Evolutionary conservation across 2,888 invertebrate genomes (phyloP).

Genomic region (Charanyca ferruginea): DNA sequence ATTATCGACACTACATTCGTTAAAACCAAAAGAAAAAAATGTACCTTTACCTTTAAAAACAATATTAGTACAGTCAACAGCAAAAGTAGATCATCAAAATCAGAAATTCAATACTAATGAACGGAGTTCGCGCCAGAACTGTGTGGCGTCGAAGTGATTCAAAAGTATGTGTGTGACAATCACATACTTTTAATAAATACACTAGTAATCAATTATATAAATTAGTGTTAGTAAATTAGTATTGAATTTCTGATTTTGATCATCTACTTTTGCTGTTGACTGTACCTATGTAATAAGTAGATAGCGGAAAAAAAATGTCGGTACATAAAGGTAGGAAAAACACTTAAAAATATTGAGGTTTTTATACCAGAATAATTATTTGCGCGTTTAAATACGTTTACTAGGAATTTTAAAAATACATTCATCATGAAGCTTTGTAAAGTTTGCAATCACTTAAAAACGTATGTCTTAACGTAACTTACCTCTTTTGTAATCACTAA

Average conservation of each 20-base stretch:
- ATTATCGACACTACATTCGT: slow-evolving; percentile 6
- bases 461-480: not conserved
- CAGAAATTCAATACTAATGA: too few species aligned
- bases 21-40: too few species aligned
- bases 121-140: too few species aligned
- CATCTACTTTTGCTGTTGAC: too few species aligned
- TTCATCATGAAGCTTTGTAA: not conserved
- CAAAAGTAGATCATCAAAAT: too few species aligned
- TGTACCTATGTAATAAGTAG: slow-evolving; percentile 11
- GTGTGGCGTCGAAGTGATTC: too few species aligned
- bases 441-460: not conserved
- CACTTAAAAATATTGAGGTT: slow-evolving; percentile 8
- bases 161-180: too few species aligned
- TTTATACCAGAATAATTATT: slow-evolving; percentile 13
- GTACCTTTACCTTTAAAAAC: slow-evolving; percentile 16
- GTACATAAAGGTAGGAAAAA: slow-evolving; percentile 27
- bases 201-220: too few species aligned
- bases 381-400: not conserved
- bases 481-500: not conserved
- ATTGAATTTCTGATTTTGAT: too few species aligned
- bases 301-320: slow-evolving; percentile 35
- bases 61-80: slow-evolving; percentile 35
- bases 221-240: too few species aligned
- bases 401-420: not conserved
- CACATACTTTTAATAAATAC: too few species aligned